Evolutionary conservation across 2,113 vertebrate species (phyloP), one percentile per base, ranked within the genome.

Genomic region (Pangasianodon hypophthalmus): DNA sequence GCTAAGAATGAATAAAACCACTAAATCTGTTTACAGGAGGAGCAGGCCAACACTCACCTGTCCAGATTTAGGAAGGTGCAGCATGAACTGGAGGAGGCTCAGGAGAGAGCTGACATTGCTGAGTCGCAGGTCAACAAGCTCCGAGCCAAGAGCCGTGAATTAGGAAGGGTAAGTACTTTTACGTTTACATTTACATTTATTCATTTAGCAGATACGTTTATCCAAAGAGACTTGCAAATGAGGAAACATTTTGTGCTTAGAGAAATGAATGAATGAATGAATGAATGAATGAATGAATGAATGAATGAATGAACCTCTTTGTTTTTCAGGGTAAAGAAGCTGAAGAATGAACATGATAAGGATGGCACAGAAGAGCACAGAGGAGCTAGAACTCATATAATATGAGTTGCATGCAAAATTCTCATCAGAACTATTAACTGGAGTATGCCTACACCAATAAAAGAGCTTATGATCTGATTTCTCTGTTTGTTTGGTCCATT

Each of bases 91-190:
- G 94, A 96, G 88, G 95, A 96, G 83, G 94, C 96, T 0, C 93
- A 96, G 90, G 95, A 96, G 89, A 91, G 95, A 44, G 95, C 94
- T 0, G 96, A 96, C 50, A 95, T 96, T 0, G 94, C 95, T 0
- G 95, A 96, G 88, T 95, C 95, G 32, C 95, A 96, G 88, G 94
- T 95, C 90, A 96, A 95, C 93, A 96, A 95, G 85, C 93, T 97
- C 86, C 95, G 97, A 87, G 95, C 87, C 58, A 97, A 96, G 93
- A 97, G 96, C 58, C 95, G 95, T 2, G 96, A 97, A 48, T 91
- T 95, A 32, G 93, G 94, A 21, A 96, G 92, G 94, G 95, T 96
- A 95, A n/a, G 44, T 50, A 24, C 24, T 89, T 85, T 37, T 37
- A 37, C 37, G 1, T 37, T 37, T 37, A 37, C 37, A 37, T 37